Conservation (phyloP, 1,140 invertebrate genomes). For the Ceratoteleas bidentatus region DNA sequence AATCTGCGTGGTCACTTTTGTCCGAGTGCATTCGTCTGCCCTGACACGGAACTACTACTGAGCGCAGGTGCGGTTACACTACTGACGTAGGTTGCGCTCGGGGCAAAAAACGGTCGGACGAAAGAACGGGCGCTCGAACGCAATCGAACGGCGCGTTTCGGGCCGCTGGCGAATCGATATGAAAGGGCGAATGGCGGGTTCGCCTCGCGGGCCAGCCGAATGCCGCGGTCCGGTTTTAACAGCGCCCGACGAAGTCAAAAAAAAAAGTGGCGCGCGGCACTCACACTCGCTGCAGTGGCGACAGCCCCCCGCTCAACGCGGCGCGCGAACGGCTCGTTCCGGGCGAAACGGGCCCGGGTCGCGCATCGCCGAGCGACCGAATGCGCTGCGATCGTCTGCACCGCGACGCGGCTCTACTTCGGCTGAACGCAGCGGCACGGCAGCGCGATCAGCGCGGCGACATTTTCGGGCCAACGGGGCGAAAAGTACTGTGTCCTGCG, state of each 20-base stretch:
- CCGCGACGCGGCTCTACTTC: not conserved
- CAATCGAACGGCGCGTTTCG: not conserved
- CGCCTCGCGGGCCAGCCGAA: too few relatives aligned
- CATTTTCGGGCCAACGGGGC: not conserved
- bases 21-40: slow-evolving; percentile 21
- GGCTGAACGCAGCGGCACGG: not conserved
- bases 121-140: not conserved
- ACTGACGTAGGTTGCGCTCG: slow-evolving; percentile 2
- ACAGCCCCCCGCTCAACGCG: too few relatives aligned
- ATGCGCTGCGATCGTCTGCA: too few relatives aligned
- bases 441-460: not conserved
- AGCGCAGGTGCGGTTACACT: slow-evolving; percentile 11
- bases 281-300: too few relatives aligned
- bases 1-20: not conserved
- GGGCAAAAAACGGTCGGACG: not conserved
- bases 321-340: too few relatives aligned
- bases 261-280: too few relatives aligned
- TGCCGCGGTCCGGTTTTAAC: too few relatives aligned
- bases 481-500: slow-evolving; percentile 7
- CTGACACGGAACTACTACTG: slow-evolving; percentile 50
- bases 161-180: too few relatives aligned
- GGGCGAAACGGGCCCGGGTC: too few relatives aligned
- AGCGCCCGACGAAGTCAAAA: too few relatives aligned
- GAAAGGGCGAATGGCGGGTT: too few relatives aligned
- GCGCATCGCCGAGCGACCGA: too few relatives aligned